A percentile compares a stretch with the other conserved stretches of the same genome.
phyloP scores from a whole-genome alignment of 2,888 invertebrate species.

The Lycophotia porphyrea region DNA sequence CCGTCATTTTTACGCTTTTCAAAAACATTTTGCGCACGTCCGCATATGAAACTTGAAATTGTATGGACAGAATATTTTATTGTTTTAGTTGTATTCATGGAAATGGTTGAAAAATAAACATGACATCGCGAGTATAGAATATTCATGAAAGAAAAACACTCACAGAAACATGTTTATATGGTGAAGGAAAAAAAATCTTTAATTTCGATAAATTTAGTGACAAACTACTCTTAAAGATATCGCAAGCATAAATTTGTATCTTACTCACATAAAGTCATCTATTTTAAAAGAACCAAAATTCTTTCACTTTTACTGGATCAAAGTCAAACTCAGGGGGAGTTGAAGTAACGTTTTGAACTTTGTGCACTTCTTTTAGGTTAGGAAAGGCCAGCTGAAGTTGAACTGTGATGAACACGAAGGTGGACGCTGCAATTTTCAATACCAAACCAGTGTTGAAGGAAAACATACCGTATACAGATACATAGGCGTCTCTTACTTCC shows the following conservation, averaged over 20 bases:
- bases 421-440: conserved; percentile 73
- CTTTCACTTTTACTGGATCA: conserved; percentile 40
- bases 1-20: conserved; percentile 47
- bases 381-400: conserved; percentile 78
- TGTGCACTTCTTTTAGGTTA: conserved; percentile 56
- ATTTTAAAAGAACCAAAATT: conserved; percentile 45
- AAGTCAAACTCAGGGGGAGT: conserved; percentile 32
- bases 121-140: not conserved
- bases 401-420: conserved; percentile 80
- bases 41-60: conserved; percentile 11
- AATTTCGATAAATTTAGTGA: not conserved
- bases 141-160: not conserved
- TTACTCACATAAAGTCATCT: not conserved
- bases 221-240: not conserved
- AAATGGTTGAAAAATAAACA: conserved; percentile 7
- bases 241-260: not conserved
- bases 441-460: conserved; percentile 70
- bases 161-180: not conserved
- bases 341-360: conserved; percentile 46
- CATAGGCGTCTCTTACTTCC: conserved; percentile 68
- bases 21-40: conserved; percentile 37
- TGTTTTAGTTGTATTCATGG: conserved; percentile 7
- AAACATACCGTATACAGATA: conserved; percentile 73
- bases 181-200: not conserved
- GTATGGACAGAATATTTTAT: conserved; percentile 28